These are phyloP conservation scores for Schizotus pectinicornis DNA, from an alignment of 2,888 invertebrate genomes.

Conservation along the genomic window DNA sequence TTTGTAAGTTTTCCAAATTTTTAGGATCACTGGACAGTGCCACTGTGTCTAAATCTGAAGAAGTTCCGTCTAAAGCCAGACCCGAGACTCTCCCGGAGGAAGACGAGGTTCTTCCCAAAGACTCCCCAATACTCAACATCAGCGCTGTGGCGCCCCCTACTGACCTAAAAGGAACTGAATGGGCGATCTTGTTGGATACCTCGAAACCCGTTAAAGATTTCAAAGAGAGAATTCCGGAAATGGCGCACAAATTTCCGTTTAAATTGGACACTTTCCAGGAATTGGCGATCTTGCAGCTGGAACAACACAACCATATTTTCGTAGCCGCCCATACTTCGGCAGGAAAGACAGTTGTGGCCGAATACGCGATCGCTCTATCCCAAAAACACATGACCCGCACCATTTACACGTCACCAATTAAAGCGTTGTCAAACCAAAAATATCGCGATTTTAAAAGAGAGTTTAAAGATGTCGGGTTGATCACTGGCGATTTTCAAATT, in stretches of 20 bases:
- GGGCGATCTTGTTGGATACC: slow-evolving; percentile 89
- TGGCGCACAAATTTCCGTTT: slow-evolving; percentile 87
- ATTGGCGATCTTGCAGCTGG: slow-evolving; percentile 92
- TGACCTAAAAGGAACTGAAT: slow-evolving; percentile 69
- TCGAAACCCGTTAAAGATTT: slow-evolving; percentile 82
- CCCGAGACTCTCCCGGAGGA: slow-evolving; percentile 41
- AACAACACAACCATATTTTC: slow-evolving; percentile 94
- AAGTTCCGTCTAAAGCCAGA: slow-evolving; percentile 12
- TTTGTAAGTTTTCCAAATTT: not conserved
- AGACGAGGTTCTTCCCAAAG: slow-evolving; percentile 52
- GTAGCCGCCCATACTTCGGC: slow-evolving; percentile 99
- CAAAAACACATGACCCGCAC: slow-evolving; percentile 89
- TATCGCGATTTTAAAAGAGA: slow-evolving; percentile 94
- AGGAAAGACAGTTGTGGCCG: slow-evolving; percentile 98
- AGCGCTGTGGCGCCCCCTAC: slow-evolving; percentile 61
- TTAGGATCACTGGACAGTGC: not conserved
- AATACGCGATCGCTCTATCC: slow-evolving; percentile 97
- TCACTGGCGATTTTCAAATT: slow-evolving; percentile 96
- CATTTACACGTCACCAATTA: slow-evolving; percentile 98
- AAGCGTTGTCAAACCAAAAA: slow-evolving; percentile 98
- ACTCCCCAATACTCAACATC: slow-evolving; percentile 72
- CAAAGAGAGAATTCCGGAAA: slow-evolving; percentile 77
- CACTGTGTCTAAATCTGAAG: not conserved
- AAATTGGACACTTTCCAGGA: slow-evolving; percentile 97
- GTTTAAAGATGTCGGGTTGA: slow-evolving; percentile 91